Evolutionary conservation across 2,797 vertebrate genomes (phyloP), one percentile per base, ranked within the genome.

Genomic region (Chelidonichthys spinosus): DNA sequence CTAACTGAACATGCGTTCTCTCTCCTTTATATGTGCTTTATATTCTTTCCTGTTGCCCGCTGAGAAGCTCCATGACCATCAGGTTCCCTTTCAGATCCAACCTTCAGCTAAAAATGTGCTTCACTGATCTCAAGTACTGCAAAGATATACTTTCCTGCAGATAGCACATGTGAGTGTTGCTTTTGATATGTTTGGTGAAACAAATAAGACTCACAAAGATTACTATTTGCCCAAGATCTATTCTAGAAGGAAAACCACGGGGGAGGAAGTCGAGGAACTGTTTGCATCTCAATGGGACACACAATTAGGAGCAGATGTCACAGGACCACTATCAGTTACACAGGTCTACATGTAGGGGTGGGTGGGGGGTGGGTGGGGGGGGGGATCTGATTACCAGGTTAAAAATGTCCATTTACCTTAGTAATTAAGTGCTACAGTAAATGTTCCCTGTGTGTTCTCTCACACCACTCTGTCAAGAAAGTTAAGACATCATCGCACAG

Each of bases 381-480:
- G 73, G 76, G 84, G 78, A 85, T 82, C 83, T 77, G 75, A 85
- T 80, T 78, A 82, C 79, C 83, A 78, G 55, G 69, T 85, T 82
- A 83, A 82, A 87, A 71, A 81, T 60, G 59, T 79, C 81, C 58
- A 91, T 91, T 94, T 93, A 93, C 92, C 93, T 93, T 85, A 10
- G 70, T 55, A 86, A 89, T 76, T 87, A 89, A 91, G 84, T 74
- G 88, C 90, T 93, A 92, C 83, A 90, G 85, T 92, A 88, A 90
- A 90, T 84, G 89, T 83, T 90, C 72, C 81, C 79, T 88, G 86
- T 87, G 85, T 92, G 87, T 75, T 90, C 85, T 78, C 85, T 90
- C 85, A 90, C 81, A 87, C 85, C 91, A 75, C 77, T 90, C 90
- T 92, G 91, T 90, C 90, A 79, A 93, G 79, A 93, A 86, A 91